Percentiles rank a stretch among this genome's conserved stretches.
phyloP scores from a whole-genome alignment of 2,797 vertebrate genomes.

The Loris lydekkerianus region DNA sequence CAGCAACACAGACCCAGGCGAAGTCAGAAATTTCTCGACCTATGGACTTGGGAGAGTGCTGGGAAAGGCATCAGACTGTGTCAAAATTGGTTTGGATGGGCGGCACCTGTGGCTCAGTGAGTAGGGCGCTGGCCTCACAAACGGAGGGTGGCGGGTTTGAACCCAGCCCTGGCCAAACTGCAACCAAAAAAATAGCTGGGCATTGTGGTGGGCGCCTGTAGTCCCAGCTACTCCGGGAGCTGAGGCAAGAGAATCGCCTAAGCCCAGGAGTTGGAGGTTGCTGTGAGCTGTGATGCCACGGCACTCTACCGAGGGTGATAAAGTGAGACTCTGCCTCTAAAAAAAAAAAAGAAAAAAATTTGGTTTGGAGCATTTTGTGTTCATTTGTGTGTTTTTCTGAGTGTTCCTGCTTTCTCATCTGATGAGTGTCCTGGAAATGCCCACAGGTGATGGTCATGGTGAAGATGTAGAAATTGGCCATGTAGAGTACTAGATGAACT shows the following conservation, averaged over 20 bases:
- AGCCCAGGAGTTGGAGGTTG: too few species aligned
- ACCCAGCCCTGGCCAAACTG: too few species aligned
- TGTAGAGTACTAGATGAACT: background rate
- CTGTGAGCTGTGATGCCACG: too few species aligned
- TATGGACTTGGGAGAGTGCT: constrained; percentile 25
- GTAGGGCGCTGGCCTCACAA: too few species aligned
- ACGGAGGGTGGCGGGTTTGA: too few species aligned
- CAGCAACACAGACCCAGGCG: constrained; percentile 2
- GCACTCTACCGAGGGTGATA: too few species aligned
- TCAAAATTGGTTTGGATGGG: background rate
- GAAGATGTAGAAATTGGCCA: background rate
- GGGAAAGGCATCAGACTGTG: background rate
- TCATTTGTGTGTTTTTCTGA: background rate
- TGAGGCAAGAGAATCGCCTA: too few species aligned
- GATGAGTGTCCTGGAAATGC: constrained; percentile 12
- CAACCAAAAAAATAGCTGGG: too few species aligned
- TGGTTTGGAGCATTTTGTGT: background rate
- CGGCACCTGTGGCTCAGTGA: too few species aligned
- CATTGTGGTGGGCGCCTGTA: too few species aligned
- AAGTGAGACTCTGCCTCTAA: too few species aligned
- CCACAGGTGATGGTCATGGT: background rate
- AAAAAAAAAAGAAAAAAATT: background rate
- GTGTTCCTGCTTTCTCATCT: constrained; percentile 17
- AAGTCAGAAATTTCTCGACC: constrained; percentile 77
- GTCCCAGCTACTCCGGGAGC: too few species aligned